phyloP scores from a whole-genome alignment of 2,888 invertebrate species.

The Tipula helvola region DNA sequence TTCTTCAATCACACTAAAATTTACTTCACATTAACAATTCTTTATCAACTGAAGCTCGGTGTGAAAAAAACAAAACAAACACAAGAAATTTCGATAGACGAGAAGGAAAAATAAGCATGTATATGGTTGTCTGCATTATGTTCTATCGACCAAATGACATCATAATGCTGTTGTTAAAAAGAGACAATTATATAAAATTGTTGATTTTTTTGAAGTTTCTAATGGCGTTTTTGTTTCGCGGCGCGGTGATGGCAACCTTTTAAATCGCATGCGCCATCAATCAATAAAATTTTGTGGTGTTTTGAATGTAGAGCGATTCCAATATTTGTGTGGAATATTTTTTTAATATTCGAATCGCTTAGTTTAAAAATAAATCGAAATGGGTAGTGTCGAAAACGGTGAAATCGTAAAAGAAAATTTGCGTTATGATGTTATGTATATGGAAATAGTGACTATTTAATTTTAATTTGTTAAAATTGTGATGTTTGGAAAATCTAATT shows the following conservation, averaged over 20 bases:
- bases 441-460: too few species aligned
- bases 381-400: too few species aligned
- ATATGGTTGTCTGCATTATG: neutral
- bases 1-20: neutral
- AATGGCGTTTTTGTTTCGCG: neutral
- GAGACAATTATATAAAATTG: neutral
- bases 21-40: neutral
- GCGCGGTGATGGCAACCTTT: neutral
- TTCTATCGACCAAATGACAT: neutral
- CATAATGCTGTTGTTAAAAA: neutral
- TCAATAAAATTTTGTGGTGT: neutral
- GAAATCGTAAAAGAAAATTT: too few species aligned
- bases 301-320: neutral
- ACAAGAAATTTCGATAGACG: neutral
- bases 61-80: neutral
- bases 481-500: too few species aligned
- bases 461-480: too few species aligned
- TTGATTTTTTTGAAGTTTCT: neutral
- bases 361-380: too few species aligned
- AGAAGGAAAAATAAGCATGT: neutral
- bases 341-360: neutral
- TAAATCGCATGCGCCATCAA: neutral
- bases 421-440: too few species aligned
- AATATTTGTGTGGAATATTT: neutral
- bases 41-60: neutral